These are phyloP conservation scores for Magallana gigas DNA, from an alignment of 1,140 invertebrate genomes.

Conservation along the genomic window DNA sequence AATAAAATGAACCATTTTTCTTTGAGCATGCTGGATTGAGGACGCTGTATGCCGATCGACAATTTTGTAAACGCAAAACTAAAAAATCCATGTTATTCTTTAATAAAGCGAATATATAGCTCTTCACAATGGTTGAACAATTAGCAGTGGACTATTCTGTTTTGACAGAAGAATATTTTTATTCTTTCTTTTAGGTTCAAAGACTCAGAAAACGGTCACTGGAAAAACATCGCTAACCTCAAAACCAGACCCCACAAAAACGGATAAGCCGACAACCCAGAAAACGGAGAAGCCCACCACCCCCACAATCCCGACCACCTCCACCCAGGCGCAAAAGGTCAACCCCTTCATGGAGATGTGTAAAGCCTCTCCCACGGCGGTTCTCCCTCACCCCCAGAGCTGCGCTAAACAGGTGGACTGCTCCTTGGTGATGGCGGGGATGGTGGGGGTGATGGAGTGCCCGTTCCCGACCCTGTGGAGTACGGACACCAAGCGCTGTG, in stretches of 20 bases:
- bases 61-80: too few relatives aligned
- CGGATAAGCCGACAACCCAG: background rate
- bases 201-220: background rate
- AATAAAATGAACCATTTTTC: too few relatives aligned
- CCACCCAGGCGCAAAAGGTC: background rate
- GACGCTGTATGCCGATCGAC: too few relatives aligned
- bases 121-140: too few relatives aligned
- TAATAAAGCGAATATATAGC: too few relatives aligned
- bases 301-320: background rate
- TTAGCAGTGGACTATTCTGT: too few relatives aligned
- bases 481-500: conserved; percentile 42
- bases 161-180: too few relatives aligned
- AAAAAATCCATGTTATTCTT: too few relatives aligned
- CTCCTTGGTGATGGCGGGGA: conserved; percentile 13
- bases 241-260: background rate
- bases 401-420: conserved; percentile 64
- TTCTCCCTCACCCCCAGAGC: conserved; percentile 50
- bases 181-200: background rate
- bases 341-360: conserved; percentile 38
- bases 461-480: conserved; percentile 58
- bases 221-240: background rate
- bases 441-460: conserved; percentile 53
- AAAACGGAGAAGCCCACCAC: too few relatives aligned
- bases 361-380: background rate
- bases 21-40: too few relatives aligned